Base-by-base conservation (phyloP, 2,113 vertebrate species). In the Chaenogobius annularis region DNA sequence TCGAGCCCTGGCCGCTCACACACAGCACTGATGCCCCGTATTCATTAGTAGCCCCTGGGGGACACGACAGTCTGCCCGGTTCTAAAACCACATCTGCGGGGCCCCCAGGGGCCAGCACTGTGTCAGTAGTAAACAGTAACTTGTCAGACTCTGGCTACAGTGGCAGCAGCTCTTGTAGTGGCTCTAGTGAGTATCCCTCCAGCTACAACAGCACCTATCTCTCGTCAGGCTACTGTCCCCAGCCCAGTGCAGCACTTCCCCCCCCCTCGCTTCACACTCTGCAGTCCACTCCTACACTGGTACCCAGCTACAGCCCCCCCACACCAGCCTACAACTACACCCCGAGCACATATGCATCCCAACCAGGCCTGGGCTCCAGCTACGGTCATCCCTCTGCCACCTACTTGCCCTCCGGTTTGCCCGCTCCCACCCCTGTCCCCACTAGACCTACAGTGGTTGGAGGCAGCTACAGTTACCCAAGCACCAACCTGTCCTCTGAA, bases 131-230 rank as follows among this genome's bases (percentile, higher is more conserved):
- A 69, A 91, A 94, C 0, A 93, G 93, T 67, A 96, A 93, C 85
- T 91, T 97, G 12, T 79, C 93, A 5, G 97, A 99, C 14, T 91
- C 97, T n/a, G 93, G 95, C 44, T 94, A 95, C 58, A 98, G 96
- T 44, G 83, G 95, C 0, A 92, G 77, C 81, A 93, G 76, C 91
- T 95, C 56, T 80, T 94, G 87, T 75, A 92, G 89, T 50, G 92
- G 91, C 62, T 92, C 93, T 37, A 69, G 89, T 0, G 97, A 98
- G 80, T 98, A 96, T 67, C 86, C 94, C 31, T 90, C 96, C 0
- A 92, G 91, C 64, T 99, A 98, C 14, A 95, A 94, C 0, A 93
- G 94, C 69, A 93, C 95, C 75, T 98, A 98, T 81, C 90, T 98
- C 78, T 93, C 96, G n/a, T 94, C 97, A 0, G 89, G 95, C 55